phyloP scores from a whole-genome alignment of 2,113 vertebrate species.

The Phrynosoma platyrhinos region DNA sequence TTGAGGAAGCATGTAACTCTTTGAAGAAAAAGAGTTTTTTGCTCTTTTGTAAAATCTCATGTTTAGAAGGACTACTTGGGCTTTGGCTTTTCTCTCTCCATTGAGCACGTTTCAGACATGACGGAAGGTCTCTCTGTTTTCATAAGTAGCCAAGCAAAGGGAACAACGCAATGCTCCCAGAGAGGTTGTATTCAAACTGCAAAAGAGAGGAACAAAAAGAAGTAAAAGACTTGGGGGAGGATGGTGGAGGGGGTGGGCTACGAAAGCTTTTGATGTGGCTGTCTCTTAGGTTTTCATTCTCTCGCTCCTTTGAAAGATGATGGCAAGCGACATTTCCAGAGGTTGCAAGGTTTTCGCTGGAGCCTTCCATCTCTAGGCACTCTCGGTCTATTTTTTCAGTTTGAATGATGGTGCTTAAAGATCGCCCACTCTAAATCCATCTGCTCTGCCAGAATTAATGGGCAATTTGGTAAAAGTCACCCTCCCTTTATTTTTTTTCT shows the following conservation, averaged over 20 bases:
- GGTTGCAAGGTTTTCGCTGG: neutral
- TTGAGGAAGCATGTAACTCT: no score
- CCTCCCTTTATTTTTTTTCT: neutral
- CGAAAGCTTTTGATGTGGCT: neutral
- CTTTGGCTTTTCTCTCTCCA: neutral
- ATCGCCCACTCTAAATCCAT: neutral
- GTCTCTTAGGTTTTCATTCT: neutral
- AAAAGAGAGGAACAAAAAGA: neutral
- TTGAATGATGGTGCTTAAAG: neutral
- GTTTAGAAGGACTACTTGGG: accelerated
- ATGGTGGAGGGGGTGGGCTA: accelerated
- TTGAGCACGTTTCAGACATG: neutral
- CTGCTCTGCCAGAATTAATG: neutral
- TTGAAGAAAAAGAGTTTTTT: neutral
- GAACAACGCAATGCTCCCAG: neutral
- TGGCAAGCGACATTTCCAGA: neutral
- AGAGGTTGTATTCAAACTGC: neutral
- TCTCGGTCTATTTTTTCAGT: accelerated
- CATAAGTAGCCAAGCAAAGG: conserved; percentile 22
- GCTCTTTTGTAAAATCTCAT: neutral
- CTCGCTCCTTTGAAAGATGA: neutral
- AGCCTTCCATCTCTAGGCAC: neutral
- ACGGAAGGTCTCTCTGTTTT: neutral
- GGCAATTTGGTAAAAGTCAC: neutral
- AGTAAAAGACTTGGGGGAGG: neutral